These are phyloP conservation scores for Loriculus beryllinus DNA, from an alignment of 2,797 vertebrate genomes.

Conservation along the genomic window DNA sequence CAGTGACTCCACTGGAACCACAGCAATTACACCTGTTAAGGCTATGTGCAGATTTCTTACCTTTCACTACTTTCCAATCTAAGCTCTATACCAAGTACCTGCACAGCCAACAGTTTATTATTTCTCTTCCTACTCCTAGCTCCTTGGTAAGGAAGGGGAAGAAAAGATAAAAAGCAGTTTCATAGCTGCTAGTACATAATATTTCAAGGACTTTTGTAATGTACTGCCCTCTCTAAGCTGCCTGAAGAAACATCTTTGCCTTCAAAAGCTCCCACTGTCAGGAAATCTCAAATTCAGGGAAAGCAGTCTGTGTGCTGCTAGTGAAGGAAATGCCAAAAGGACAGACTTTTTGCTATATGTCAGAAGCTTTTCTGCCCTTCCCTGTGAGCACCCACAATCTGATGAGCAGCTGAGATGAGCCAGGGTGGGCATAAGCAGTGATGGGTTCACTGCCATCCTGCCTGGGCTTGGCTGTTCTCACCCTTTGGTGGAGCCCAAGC, in stretches of 20 bases:
- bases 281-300: neutral
- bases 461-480: neutral
- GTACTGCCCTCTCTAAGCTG: neutral
- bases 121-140: neutral
- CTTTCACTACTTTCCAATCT: neutral
- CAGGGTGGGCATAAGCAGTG: neutral
- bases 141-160: neutral
- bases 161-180: neutral
- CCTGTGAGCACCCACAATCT: neutral
- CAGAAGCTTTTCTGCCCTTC: neutral
- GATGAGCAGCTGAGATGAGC: neutral
- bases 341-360: neutral
- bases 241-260: neutral
- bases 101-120: neutral
- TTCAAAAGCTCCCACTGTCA: neutral
- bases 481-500: neutral
- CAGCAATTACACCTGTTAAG: neutral
- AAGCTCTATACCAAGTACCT: neutral
- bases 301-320: neutral
- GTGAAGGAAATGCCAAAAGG: neutral
- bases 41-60: constrained; percentile 1
- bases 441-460: neutral
- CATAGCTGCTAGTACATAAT: neutral
- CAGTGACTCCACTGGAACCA: constrained; percentile 5
- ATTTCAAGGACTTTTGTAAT: neutral